Evolutionary conservation across 2,113 vertebrate genomes (phyloP).

Genomic region (Caranx melampygus): DNA sequence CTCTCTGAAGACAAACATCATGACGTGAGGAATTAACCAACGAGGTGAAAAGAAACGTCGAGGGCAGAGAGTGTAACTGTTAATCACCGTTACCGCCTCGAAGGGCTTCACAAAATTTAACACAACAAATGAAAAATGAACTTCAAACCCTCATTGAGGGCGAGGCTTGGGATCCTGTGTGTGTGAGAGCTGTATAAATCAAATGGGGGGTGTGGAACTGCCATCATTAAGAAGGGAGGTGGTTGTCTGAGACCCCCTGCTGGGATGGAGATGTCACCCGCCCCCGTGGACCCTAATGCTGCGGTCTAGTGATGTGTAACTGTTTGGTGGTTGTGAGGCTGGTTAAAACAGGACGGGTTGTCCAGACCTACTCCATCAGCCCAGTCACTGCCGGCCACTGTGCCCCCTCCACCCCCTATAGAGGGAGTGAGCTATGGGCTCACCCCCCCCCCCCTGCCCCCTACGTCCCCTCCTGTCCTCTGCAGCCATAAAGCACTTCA

Average conservation of each 20-base stretch:
- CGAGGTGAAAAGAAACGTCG: constrained; percentile 3
- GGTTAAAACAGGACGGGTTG: neutral
- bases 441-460: constrained; percentile 49
- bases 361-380: constrained; percentile 48
- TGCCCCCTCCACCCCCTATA: neutral
- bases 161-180: neutral
- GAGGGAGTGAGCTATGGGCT: constrained; percentile 58
- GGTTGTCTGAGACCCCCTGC: constrained; percentile 30
- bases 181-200: constrained; percentile 10
- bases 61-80: constrained; percentile 7
- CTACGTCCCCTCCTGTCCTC: constrained; percentile 49
- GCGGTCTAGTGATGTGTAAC: neutral
- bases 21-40: neutral
- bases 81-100: constrained; percentile 15
- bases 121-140: constrained; percentile 24
- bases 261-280: constrained; percentile 24
- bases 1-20: constrained; percentile 10
- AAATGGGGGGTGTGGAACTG: constrained; percentile 5
- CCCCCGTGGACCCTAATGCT: neutral
- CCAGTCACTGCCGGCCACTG: constrained; percentile 16
- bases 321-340: neutral
- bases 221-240: constrained; percentile 4
- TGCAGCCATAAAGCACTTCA: constrained; percentile 71
- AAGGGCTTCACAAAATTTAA: constrained; percentile 18
- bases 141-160: neutral